Base-by-base conservation (phyloP, 2,797 vertebrate species). In the Eurystomus glaucurus region DNA sequence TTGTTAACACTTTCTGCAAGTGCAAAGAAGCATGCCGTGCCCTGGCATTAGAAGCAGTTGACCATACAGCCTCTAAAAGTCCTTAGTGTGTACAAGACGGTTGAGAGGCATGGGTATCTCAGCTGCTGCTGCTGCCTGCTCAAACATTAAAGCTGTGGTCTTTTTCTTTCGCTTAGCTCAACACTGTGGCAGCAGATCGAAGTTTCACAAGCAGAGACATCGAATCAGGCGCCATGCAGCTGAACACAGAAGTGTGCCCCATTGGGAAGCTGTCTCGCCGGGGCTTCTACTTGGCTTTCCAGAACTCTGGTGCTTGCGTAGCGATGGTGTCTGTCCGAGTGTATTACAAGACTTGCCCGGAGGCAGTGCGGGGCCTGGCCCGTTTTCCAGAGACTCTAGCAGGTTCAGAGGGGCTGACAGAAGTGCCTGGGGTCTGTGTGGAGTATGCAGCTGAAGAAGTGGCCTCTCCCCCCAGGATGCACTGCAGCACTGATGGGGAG, bases 211-310 rank as follows among this genome's bases (percentile, higher is more conserved):
- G 85, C 69, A 97, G 94, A 41, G 98, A 98, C 91, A 97, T 98
- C 0, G 97, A 97, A 2, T 96, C 95, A 0, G 97, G 98, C 0
- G 81, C 88, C 3, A 64, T 98, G 96, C 98, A 98, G 71, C 94
- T 98, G 83, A 98, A 98, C 29, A 96, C 96, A 58, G 98, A 98
- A 80, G 98, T 93, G 28, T 98, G 96, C 46, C 54, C 96, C 52
- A 93, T 98, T 61, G 96, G 96, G 41, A 98, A 37, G 78, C 96
- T 98, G 62, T 96, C 97, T n/a, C 98, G 89, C 15, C 98, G 98
- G 0, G 98, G 98, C 55, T 98, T 98, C 96, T 98, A 98, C 85
- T 93, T 98, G 21, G 98, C 98, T 48, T 98, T 98, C 95, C 98
- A 98, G 95, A 98, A 98, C 94, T 98, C 98, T 0, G 98, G 98